Evolutionary conservation across 2,888 invertebrate species (phyloP).

Genomic region (Mimumesa dahlbomi): DNA sequence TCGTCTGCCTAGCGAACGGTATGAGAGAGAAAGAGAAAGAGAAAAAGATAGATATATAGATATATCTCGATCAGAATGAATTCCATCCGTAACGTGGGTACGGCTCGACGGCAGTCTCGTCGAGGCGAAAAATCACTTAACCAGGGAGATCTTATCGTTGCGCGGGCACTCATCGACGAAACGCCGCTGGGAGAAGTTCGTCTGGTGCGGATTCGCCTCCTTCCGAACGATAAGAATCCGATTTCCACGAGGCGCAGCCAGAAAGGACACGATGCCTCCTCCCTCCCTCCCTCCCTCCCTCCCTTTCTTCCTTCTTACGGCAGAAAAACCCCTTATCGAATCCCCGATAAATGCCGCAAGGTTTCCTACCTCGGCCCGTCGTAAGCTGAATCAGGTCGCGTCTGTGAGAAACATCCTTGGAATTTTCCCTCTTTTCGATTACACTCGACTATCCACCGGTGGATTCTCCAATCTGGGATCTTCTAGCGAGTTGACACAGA

Average conservation of each 20-base stretch:
- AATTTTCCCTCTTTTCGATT: conserved; percentile 42
- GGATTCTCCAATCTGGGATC: conserved; percentile 22
- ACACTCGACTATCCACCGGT: conserved; percentile 16
- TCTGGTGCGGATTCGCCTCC: conserved; percentile 52
- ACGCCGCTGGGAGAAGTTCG: conserved; percentile 33
- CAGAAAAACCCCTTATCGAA: conserved; percentile 58
- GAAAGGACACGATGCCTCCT: conserved; percentile 46
- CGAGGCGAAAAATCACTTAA: conserved; percentile 68
- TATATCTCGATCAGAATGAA: conserved; percentile 60
- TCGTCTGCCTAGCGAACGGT: too few species aligned
- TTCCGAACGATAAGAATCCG: conserved; percentile 62
- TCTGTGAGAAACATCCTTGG: conserved; percentile 42
- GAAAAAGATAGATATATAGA: too few species aligned
- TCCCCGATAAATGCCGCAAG: conserved; percentile 59
- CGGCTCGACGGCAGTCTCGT: conserved; percentile 42
- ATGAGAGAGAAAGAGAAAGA: too few species aligned
- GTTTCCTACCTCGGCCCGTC: conserved; percentile 27
- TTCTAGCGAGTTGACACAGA: conserved; percentile 14
- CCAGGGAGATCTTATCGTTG: conserved; percentile 59
- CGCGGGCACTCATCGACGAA: conserved; percentile 55
- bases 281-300: too few species aligned
- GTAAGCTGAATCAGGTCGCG: conserved; percentile 53
- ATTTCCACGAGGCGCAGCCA: conserved; percentile 50
- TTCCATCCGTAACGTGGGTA: conserved; percentile 40
- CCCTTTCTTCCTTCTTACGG: too few species aligned